Evolutionary conservation across 2,888 invertebrate genomes (phyloP).

Genomic region (Zaprionus lineosus): DNA sequence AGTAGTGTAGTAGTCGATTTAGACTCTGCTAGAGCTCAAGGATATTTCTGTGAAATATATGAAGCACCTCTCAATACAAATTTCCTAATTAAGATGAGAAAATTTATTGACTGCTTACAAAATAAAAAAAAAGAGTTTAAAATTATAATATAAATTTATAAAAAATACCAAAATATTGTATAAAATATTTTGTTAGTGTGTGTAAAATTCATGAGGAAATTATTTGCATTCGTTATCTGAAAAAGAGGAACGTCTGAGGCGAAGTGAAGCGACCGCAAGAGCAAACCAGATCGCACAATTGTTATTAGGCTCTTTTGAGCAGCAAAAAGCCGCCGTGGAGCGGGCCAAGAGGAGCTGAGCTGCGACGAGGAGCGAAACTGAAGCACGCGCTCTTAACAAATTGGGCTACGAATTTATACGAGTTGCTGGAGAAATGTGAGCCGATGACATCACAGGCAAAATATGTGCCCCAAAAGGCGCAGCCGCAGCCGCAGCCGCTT

Average conservation of each 20-base stretch:
- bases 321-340: slow-evolving; percentile 60
- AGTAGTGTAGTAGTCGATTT: no score
- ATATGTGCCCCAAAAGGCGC: slow-evolving; percentile 73
- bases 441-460: slow-evolving; percentile 71
- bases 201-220: slow-evolving; percentile 1
- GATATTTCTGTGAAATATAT: no score
- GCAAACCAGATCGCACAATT: slow-evolving; percentile 70
- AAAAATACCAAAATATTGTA: no score
- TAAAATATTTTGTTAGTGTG: slow-evolving; percentile 29
- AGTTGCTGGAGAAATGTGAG: slow-evolving; percentile 47
- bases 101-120: no score
- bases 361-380: slow-evolving; percentile 59
- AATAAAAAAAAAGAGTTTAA: no score
- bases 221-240: slow-evolving; percentile 32
- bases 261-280: slow-evolving; percentile 26
- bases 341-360: no score
- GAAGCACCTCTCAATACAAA: no score
- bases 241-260: slow-evolving; percentile 44
- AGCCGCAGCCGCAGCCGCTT: slow-evolving; percentile 31
- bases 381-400: slow-evolving; percentile 77
- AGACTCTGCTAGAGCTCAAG: no score
- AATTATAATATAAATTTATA: no score
- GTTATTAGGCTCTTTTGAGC: slow-evolving; percentile 74
- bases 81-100: no score
- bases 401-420: slow-evolving; percentile 73